Percentiles rank a stretch among this genome's conserved stretches.
These are phyloP conservation scores for Machimus rusticus DNA, from an alignment of 2,888 invertebrate species.

Conservation along the genomic window DNA sequence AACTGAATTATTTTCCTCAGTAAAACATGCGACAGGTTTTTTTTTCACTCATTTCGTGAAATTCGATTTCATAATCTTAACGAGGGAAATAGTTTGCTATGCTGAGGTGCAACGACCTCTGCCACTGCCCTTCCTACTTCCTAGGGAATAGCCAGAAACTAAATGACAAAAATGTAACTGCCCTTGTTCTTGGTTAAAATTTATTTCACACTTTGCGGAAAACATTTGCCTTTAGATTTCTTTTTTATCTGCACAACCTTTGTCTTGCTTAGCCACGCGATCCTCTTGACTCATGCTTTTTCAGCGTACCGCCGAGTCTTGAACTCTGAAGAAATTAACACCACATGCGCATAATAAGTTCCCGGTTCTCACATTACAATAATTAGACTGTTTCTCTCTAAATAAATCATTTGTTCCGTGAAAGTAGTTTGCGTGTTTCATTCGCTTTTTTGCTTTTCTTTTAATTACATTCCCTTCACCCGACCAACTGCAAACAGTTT, in stretches of 20 bases:
- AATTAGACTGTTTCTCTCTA: background rate
- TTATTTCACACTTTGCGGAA: background rate
- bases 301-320: background rate
- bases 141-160: background rate
- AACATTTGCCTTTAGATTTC: background rate
- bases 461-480: background rate
- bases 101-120: background rate
- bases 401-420: background rate
- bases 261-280: background rate
- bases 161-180: background rate
- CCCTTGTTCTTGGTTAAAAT: background rate
- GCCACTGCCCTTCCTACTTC: background rate
- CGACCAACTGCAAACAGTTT: background rate
- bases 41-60: background rate
- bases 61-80: background rate
- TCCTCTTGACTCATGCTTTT: background rate
- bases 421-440: background rate
- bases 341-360: background rate
- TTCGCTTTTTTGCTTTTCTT: background rate
- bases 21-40: background rate
- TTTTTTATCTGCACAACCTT: background rate
- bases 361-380: background rate
- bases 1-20: background rate
- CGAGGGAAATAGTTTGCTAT: background rate
- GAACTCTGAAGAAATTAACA: background rate